A percentile compares a stretch with the other conserved stretches of the same genome.
phyloP scores from a whole-genome alignment of 2,888 invertebrate genomes.

The Phalangium opilio region DNA sequence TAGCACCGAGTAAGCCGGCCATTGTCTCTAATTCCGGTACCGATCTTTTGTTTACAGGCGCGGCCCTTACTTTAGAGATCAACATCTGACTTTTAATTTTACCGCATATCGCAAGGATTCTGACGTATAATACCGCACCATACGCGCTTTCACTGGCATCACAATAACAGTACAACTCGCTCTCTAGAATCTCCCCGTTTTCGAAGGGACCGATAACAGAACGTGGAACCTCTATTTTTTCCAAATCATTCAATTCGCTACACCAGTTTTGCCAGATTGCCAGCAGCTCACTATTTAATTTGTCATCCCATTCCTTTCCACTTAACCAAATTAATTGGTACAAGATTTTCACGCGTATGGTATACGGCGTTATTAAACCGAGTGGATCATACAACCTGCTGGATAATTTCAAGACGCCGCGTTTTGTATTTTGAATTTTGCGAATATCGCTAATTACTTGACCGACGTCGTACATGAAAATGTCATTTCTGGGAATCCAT shows the following conservation, averaged over 20 bases:
- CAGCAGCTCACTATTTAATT: constrained; percentile 8
- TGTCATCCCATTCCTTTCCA: constrained; percentile 20
- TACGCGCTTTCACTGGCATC: constrained; percentile 18
- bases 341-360: constrained; percentile 17
- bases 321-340: constrained; percentile 22
- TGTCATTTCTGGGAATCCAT: no score
- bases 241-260: background rate
- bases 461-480: no score
- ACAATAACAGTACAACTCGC: constrained; percentile 15
- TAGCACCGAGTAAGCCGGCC: constrained; percentile 9
- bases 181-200: background rate
- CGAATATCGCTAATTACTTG: no score
- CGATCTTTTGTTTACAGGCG: constrained; percentile 19
- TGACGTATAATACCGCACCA: constrained; percentile 17
- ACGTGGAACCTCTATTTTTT: constrained; percentile 4
- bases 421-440: no score
- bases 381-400: constrained; percentile 14
- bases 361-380: constrained; percentile 15
- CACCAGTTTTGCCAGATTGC: constrained; percentile 2
- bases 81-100: background rate
- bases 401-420: no score
- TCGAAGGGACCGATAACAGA: constrained; percentile 1
- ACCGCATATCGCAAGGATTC: background rate
- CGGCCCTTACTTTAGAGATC: constrained; percentile 17
- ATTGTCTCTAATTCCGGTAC: constrained; percentile 20